phyloP scores from a whole-genome alignment of 2,888 invertebrate genomes.

The Clunio marinus region DNA sequence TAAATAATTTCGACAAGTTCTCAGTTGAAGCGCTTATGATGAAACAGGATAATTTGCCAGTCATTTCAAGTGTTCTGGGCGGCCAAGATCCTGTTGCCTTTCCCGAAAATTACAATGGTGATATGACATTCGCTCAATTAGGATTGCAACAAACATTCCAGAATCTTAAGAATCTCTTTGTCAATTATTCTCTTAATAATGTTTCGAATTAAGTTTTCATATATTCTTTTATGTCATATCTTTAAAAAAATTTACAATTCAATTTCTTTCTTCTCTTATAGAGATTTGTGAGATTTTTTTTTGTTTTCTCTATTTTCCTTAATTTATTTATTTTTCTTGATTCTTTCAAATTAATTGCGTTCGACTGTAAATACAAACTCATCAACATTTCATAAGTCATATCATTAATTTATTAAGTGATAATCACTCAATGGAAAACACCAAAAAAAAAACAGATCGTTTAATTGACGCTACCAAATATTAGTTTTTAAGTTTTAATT shows the following conservation, averaged over 20 bases:
- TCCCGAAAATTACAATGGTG: constrained; percentile 7
- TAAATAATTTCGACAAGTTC: constrained; percentile 38
- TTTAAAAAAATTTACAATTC: too few relatives aligned
- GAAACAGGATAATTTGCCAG: constrained; percentile 40
- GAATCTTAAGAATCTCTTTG: constrained; percentile 34
- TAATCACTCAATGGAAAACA: neutral
- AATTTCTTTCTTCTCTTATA: too few relatives aligned
- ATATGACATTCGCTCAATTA: constrained; percentile 15
- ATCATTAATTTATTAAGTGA: neutral
- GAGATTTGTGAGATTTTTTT: neutral
- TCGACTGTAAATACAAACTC: neutral
- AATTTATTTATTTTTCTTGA: neutral
- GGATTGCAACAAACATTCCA: constrained; percentile 38
- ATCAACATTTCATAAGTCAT: neutral
- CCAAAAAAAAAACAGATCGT: neutral
- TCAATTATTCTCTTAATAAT: constrained; percentile 37
- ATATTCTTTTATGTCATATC: too few relatives aligned
- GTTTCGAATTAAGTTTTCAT: constrained; percentile 33
- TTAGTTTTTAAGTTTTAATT: constrained; percentile 16
- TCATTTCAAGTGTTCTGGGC: neutral
- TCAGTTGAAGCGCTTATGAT: constrained; percentile 41
- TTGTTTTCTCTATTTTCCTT: neutral
- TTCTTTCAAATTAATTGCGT: neutral
- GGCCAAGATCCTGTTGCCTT: neutral
- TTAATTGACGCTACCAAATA: constrained; percentile 25